These are phyloP conservation scores for Mactra quadrangularis DNA, from an alignment of 1,140 invertebrate genomes.

Conservation along the genomic window DNA sequence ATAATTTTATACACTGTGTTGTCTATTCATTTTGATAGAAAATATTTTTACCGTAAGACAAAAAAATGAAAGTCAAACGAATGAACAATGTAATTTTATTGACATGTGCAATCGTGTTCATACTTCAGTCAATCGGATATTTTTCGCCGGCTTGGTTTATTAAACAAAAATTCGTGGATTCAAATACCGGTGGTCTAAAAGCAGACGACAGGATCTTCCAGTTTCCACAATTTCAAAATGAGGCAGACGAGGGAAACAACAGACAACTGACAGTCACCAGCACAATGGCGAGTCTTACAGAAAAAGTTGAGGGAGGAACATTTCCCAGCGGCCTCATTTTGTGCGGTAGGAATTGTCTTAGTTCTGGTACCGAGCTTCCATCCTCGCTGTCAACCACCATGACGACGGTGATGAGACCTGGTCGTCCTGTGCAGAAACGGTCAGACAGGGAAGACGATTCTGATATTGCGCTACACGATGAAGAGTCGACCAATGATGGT, in stretches of 20 bases:
- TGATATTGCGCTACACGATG: not conserved
- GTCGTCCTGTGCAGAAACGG: not conserved
- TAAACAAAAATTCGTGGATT: not conserved
- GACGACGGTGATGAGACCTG: not conserved
- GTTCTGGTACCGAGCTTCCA: no score
- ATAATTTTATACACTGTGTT: no score
- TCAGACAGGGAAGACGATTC: not conserved
- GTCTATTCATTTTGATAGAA: no score
- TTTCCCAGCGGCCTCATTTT: not conserved
- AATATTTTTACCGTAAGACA: no score
- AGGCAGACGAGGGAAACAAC: not conserved
- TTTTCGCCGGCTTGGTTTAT: slow-evolving; percentile 44
- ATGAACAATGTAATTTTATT: slow-evolving; percentile 13
- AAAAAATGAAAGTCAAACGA: slow-evolving; percentile 14
- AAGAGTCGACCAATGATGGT: not conserved
- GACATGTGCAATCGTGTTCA: slow-evolving; percentile 9
- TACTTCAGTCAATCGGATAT: slow-evolving; percentile 16
- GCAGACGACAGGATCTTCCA: slow-evolving; percentile 11
- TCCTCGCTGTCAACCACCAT: not conserved
- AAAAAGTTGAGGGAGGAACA: not conserved
- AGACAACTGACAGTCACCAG: not conserved
- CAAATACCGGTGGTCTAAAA: not conserved
- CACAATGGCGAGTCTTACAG: not conserved
- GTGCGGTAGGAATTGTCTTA: no score
- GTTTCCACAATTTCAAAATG: not conserved